Percentiles rank a stretch among this genome's conserved stretches.
phyloP scores from a whole-genome alignment of 2,797 vertebrate species.

The Natrix natrix region DNA sequence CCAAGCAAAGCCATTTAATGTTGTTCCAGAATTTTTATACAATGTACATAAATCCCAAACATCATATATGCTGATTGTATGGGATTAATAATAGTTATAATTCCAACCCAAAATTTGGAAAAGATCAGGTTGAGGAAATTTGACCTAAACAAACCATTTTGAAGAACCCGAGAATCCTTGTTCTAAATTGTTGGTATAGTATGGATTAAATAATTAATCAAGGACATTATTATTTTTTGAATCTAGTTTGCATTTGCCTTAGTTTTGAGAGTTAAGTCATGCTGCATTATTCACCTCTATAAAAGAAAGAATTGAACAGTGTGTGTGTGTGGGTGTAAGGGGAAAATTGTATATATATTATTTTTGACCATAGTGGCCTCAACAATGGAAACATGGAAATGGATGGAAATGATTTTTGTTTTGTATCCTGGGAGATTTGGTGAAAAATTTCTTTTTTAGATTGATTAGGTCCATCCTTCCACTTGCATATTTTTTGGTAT shows the following conservation, averaged over 20 bases:
- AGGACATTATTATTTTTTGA: neutral
- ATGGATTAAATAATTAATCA: neutral
- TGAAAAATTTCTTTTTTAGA: neutral
- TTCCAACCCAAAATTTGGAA: neutral
- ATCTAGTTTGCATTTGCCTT: neutral
- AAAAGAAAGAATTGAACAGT: neutral
- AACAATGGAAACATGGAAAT: neutral
- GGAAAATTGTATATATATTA: neutral
- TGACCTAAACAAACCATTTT: neutral
- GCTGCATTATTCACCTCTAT: neutral
- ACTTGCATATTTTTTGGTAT: neutral
- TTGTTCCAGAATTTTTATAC: neutral
- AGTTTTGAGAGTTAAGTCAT: neutral
- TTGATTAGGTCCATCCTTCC: neutral
- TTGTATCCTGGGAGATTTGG: neutral
- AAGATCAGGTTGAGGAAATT: neutral
- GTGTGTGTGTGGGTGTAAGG: neutral
- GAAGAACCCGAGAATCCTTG: neutral
- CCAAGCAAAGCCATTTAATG: neutral
- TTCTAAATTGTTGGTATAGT: neutral
- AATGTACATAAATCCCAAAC: neutral
- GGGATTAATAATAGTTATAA: neutral
- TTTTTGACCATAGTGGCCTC: neutral
- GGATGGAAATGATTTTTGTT: neutral
- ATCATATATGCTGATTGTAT: neutral